Percentiles rank a stretch among this genome's conserved stretches.
Evolutionary conservation across 2,113 vertebrate genomes (phyloP).

Genomic region (Caranx melampygus): DNA sequence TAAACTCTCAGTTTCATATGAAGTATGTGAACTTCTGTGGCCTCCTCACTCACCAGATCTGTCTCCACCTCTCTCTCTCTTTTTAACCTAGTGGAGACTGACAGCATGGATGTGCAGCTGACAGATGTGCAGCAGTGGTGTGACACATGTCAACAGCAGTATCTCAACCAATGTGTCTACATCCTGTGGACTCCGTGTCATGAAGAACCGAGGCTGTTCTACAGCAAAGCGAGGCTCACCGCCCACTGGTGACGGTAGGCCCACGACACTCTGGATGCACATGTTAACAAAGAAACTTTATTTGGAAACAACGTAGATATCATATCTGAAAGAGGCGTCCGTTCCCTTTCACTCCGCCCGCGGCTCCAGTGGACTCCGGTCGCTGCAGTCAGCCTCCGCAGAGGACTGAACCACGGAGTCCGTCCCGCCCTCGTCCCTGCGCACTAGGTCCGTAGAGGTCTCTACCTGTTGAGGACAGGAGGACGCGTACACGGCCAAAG

Average conservation of each 20-base stretch:
- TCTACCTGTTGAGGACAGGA: neutral
- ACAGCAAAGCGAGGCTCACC: neutral
- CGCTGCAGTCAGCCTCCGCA: neutral
- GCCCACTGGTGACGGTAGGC: no score
- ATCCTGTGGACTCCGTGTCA: no score
- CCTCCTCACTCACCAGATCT: no score
- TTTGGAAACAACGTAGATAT: neutral
- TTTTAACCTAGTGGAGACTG: no score
- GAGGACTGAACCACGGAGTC: neutral
- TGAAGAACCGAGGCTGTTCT: neutral
- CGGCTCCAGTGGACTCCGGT: no score
- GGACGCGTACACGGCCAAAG: conserved; percentile 9
- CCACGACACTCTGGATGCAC: neutral
- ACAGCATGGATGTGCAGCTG: no score
- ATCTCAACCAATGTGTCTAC: no score
- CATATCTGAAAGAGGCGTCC: neutral
- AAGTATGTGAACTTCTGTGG: no score
- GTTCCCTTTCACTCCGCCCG: neutral
- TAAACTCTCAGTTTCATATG: no score
- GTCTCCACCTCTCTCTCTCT: no score
- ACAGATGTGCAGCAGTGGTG: no score
- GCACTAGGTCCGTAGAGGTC: neutral
- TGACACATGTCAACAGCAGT: no score
- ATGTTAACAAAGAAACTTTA: neutral
- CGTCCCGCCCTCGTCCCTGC: neutral